A percentile compares a stretch with the other conserved stretches of the same genome.
These are phyloP conservation scores for Drosophila picticornis DNA, from an alignment of 2,888 invertebrate species.

Conservation along the genomic window DNA sequence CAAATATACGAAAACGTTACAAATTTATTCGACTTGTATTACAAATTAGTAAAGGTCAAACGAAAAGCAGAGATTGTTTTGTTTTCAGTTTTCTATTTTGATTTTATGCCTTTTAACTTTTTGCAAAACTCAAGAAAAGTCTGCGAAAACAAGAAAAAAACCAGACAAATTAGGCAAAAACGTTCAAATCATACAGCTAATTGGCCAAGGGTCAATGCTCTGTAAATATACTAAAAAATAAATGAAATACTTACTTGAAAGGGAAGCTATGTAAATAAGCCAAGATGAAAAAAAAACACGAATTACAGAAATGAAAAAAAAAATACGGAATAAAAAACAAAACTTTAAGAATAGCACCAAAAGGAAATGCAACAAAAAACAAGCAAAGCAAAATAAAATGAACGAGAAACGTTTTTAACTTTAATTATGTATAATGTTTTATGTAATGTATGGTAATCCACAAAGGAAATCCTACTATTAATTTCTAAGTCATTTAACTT, in stretches of 20 bases:
- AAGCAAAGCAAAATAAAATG: constrained; percentile 20
- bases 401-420: constrained; percentile 68
- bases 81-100: constrained; percentile 39
- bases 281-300: constrained; percentile 28
- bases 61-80: constrained; percentile 39
- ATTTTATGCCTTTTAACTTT: constrained; percentile 43
- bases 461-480: constrained; percentile 74
- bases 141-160: constrained; percentile 63
- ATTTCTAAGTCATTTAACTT: constrained; percentile 81
- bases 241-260: constrained; percentile 50
- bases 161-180: constrained; percentile 20
- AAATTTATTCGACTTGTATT: constrained; percentile 33
- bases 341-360: constrained; percentile 14
- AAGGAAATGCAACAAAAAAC: constrained; percentile 17
- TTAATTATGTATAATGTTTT: constrained; percentile 76
- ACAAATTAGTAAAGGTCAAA: constrained; percentile 32
- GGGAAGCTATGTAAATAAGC: constrained; percentile 71
- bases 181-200: constrained; percentile 52
- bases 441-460: constrained; percentile 74
- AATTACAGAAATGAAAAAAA: constrained; percentile 22
- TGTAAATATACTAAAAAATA: constrained; percentile 64
- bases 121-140: constrained; percentile 63
- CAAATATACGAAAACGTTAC: constrained; percentile 25
- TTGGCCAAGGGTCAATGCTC: constrained; percentile 63
- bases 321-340: constrained; percentile 17